Conservation (phyloP, 2,113 vertebrate species). For the Tiliqua scincoides region DNA sequence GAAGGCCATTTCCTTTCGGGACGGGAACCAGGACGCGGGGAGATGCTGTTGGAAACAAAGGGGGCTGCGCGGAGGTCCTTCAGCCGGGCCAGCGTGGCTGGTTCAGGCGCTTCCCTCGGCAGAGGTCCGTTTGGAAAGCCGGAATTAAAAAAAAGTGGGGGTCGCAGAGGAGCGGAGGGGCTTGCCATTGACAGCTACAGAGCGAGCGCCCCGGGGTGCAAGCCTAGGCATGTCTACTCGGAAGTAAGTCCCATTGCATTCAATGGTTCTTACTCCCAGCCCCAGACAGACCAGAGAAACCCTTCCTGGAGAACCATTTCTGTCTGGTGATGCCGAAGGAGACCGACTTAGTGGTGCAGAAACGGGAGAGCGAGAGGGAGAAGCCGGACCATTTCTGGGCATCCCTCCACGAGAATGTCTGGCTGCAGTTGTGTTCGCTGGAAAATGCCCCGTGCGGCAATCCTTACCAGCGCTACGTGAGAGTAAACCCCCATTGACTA, state of each 20-base stretch:
- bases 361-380: too few relatives aligned
- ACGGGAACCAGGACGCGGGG: constrained; percentile 66
- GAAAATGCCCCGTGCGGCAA: neutral
- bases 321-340: neutral
- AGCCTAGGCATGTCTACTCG: too few relatives aligned
- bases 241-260: too few relatives aligned
- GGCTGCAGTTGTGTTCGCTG: neutral
- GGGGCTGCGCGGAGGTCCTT: constrained; percentile 22
- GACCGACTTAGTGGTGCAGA: neutral
- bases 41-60: constrained; percentile 53
- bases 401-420: too few relatives aligned
- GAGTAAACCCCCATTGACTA: too few relatives aligned
- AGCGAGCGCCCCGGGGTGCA: constrained; percentile 5
- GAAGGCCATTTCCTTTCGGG: constrained; percentile 74
- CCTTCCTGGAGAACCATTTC: neutral
- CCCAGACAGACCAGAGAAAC: constrained; percentile 56
- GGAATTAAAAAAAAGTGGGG: constrained; percentile 58
- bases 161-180: accelerated
- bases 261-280: too few relatives aligned
- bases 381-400: neutral
- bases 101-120: constrained; percentile 61
- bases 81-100: constrained; percentile 50
- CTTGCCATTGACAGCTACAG: constrained; percentile 25
- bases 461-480: too few relatives aligned
- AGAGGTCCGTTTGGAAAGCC: constrained; percentile 31